A percentile compares a stretch with the other conserved stretches of the same genome.
phyloP scores from a whole-genome alignment of 2,113 vertebrate genomes.

The Trinectes maculatus region DNA sequence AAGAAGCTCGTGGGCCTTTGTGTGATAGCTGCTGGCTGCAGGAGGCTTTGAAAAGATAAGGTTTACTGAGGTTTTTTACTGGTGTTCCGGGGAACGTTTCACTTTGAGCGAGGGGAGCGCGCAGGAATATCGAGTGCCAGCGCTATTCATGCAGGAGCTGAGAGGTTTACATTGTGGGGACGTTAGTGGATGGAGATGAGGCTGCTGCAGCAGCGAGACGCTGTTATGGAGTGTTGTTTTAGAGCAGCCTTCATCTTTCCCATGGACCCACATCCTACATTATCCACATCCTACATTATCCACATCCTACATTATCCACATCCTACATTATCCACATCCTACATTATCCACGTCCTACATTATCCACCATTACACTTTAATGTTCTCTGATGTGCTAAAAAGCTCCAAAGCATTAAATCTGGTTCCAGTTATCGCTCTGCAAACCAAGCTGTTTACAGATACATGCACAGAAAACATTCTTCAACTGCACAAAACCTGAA shows the following conservation, averaged over 20 bases:
- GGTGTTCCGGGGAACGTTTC: constrained; percentile 60
- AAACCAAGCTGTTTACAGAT: not conserved
- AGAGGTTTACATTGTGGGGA: constrained; percentile 51
- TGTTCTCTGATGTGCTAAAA: not conserved
- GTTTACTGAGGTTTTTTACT: constrained; percentile 71
- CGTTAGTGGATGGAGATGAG: constrained; percentile 28
- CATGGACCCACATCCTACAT: not conserved
- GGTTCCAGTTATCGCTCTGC: no score
- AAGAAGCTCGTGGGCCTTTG: constrained; percentile 55
- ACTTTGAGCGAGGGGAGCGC: constrained; percentile 60
- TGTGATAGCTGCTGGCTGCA: constrained; percentile 55
- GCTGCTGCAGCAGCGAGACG: constrained; percentile 29
- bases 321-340: not conserved
- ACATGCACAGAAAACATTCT: no score
- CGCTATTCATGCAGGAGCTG: constrained; percentile 45
- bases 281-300: not conserved
- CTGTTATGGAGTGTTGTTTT: constrained; percentile 27
- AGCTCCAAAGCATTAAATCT: not conserved
- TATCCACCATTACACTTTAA: not conserved
- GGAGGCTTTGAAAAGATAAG: constrained; percentile 71
- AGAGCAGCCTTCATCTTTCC: constrained; percentile 17
- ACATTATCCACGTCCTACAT: not conserved
- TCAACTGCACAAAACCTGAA: no score
- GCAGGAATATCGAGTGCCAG: constrained; percentile 40
- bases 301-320: not conserved